Base-by-base conservation (phyloP, 2,113 vertebrate species). In the Cyanistes caeruleus region DNA sequence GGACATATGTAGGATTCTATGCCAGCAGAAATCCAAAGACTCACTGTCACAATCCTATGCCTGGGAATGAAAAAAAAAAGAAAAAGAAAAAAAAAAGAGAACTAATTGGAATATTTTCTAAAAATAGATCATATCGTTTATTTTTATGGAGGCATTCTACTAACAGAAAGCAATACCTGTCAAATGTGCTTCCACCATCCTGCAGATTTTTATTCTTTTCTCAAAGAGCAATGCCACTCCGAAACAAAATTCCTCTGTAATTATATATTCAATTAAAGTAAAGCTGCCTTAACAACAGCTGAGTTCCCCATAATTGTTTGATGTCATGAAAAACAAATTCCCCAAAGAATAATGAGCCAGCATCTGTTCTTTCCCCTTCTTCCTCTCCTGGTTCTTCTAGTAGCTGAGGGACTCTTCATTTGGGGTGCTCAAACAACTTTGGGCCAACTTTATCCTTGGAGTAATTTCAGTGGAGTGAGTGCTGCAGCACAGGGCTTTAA, bases 221-320 rank as follows among this genome's bases (percentile, higher is more conserved):
- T 92, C 41, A 68, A 56, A 87, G 13, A 91, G 20, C 33, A 89
- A 30, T 74, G 48, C 7, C 14, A 33, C 27, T 84, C 69, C 11
- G 21, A 87, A 90, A 35, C 19, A 89, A 43, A 53, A 94, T 95
- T 91, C 14, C 49, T 76, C 17, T 79, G 55, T 84, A 90, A 90
- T 94, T 92, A 75, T 80, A 81, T 91, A 93, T 79, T 92, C 73
- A 95, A 68, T 77, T 91, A 94, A 96, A 96, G 68, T 60, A 82
- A 96, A 77, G 11, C 53, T 93, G 46, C 70, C 35, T 83, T 76
- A 88, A 95, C 44, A 90, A 87, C 46, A 79, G 56, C 58, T 95
- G 82, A 94, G 87, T 82, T 80, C 51, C 80, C 78, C 7, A 16
- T 80, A 80, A 73, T 68, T 52, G 21, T 89, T 89, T 96, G 74